phyloP scores from a whole-genome alignment of 2,888 invertebrate genomes.

The Limnephilus auricula region DNA sequence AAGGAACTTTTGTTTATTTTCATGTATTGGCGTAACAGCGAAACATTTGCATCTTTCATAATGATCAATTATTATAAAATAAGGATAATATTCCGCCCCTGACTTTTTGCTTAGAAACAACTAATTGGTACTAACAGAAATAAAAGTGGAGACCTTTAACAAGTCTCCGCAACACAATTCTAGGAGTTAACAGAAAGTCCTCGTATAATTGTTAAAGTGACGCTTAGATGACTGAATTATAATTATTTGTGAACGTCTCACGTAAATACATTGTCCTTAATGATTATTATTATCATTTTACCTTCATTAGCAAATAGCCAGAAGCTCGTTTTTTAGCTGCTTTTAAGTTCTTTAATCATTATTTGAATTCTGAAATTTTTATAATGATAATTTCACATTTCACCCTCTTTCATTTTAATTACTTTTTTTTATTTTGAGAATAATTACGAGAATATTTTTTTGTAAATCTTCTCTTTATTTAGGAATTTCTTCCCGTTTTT shows the following conservation, averaged over 20 bases:
- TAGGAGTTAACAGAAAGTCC: not conserved
- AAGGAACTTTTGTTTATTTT: no score
- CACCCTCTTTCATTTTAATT: not conserved
- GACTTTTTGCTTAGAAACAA: not conserved
- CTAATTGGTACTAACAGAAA: constrained; percentile 2
- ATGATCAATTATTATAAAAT: not conserved
- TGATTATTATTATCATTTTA: not conserved
- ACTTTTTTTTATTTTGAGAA: not conserved
- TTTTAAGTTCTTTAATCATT: not conserved
- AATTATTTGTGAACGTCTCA: not conserved
- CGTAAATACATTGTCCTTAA: not conserved
- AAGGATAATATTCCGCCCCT: not conserved
- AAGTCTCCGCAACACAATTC: not conserved
- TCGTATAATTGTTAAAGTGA: not conserved
- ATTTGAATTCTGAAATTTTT: not conserved
- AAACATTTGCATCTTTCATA: not conserved
- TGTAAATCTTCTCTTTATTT: not conserved
- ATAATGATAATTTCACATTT: not conserved
- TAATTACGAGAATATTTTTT: not conserved
- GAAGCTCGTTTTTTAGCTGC: not conserved
- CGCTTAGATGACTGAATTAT: not conserved
- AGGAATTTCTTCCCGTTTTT: not conserved
- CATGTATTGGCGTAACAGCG: no score
- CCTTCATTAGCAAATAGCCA: not conserved
- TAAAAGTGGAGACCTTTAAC: not conserved